phyloP scores from a whole-genome alignment of 1,140 invertebrate genomes.

The Phortica variegata region DNA sequence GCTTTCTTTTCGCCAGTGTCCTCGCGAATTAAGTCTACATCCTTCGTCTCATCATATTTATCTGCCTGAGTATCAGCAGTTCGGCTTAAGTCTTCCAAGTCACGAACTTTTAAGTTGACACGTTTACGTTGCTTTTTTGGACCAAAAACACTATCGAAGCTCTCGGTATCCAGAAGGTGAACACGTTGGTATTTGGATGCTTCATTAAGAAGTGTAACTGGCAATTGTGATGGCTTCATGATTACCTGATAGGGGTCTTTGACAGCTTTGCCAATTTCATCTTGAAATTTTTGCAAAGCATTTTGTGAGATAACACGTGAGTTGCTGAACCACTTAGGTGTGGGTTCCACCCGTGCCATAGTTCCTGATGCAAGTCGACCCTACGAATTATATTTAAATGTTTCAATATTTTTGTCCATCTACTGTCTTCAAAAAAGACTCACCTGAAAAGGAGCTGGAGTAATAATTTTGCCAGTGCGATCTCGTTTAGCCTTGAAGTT shows the following conservation, averaged over 20 bases:
- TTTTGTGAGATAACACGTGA: constrained; percentile 89
- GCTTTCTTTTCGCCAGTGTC: constrained; percentile 76
- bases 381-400: constrained; percentile 60
- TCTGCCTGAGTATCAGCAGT: constrained; percentile 69
- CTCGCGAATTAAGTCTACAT: constrained; percentile 79
- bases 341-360: constrained; percentile 92
- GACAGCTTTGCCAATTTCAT: constrained; percentile 89
- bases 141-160: constrained; percentile 92
- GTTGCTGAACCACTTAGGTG: constrained; percentile 98
- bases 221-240: constrained; percentile 94
- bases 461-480: constrained; percentile 87
- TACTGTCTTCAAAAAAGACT: neutral
- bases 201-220: constrained; percentile 93
- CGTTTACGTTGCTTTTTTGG: constrained; percentile 89
- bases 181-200: constrained; percentile 86
- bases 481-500: constrained; percentile 95
- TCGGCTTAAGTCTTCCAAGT: constrained; percentile 72
- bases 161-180: constrained; percentile 94
- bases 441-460: constrained; percentile 82
- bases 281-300: constrained; percentile 95
- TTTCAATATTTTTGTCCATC: neutral
- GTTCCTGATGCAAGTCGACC: constrained; percentile 84
- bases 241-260: constrained; percentile 97
- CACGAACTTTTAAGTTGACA: constrained; percentile 77
- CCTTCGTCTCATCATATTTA: constrained; percentile 77